Percentiles rank a stretch among this genome's conserved stretches.
Evolutionary conservation across 2,888 invertebrate species (phyloP).

Genomic region (Leptinotarsa rubiginosa): DNA sequence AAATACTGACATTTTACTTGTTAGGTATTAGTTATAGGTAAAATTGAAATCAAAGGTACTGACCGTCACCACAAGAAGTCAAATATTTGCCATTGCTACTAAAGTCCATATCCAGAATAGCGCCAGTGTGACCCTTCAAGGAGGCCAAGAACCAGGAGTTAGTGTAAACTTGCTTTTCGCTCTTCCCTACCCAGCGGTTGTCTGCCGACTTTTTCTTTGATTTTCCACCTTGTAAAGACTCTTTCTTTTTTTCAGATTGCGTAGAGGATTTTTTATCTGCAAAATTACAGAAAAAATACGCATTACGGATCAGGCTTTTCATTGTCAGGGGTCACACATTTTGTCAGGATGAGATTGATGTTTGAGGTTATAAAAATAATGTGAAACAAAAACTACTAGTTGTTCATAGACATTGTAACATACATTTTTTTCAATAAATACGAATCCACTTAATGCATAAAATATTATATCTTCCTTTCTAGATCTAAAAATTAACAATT

Average conservation of each 20-base stretch:
- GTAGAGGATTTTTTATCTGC: slow-evolving; percentile 43
- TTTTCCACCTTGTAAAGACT: slow-evolving; percentile 45
- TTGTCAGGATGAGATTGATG: slow-evolving; percentile 26
- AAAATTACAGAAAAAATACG: slow-evolving; percentile 36
- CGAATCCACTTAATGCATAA: not conserved
- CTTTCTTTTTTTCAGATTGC: slow-evolving; percentile 45
- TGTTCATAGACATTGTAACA: not conserved
- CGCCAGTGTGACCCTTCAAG: slow-evolving; percentile 84
- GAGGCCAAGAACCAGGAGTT: slow-evolving; percentile 86
- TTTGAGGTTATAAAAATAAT: slow-evolving; percentile 18
- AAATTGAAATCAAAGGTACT: slow-evolving; percentile 58
- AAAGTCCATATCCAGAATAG: slow-evolving; percentile 82
- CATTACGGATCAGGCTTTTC: slow-evolving; percentile 26
- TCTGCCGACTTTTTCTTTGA: slow-evolving; percentile 66
- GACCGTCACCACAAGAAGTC: slow-evolving; percentile 87
- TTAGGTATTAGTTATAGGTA: not conserved
- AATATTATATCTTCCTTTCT: no score
- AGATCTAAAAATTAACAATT: not conserved
- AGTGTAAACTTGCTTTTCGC: slow-evolving; percentile 69
- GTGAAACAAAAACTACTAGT: slow-evolving; percentile 19
- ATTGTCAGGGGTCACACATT: slow-evolving; percentile 24
- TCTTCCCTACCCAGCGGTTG: slow-evolving; percentile 66
- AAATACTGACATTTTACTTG: not conserved
- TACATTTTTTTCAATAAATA: not conserved
- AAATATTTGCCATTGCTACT: slow-evolving; percentile 88